phyloP scores from a whole-genome alignment of 2,888 invertebrate genomes.

The Portevinia maculata region DNA sequence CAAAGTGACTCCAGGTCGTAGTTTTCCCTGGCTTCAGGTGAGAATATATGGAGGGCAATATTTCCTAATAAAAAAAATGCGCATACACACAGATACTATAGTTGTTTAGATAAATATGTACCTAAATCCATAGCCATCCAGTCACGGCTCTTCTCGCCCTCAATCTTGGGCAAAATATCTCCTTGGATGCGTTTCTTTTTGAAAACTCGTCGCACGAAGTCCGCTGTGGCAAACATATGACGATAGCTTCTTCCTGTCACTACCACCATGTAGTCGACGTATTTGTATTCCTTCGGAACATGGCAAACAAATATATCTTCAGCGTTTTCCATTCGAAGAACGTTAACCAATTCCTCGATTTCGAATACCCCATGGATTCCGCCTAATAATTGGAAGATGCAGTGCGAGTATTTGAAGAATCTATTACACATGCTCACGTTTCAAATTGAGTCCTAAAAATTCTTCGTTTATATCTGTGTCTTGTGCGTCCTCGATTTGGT shows the following conservation, averaged over 20 bases:
- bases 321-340: conserved; percentile 90
- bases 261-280: conserved; percentile 93
- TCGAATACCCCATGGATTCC: conserved; percentile 94
- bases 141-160: conserved; percentile 89
- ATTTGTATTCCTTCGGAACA: conserved; percentile 89
- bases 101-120: conserved; percentile 78
- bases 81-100: not conserved
- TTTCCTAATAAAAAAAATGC: no score
- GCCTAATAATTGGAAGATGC: conserved; percentile 84
- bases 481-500: conserved; percentile 77
- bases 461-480: conserved; percentile 81
- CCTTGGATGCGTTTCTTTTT: conserved; percentile 87
- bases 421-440: conserved; percentile 84
- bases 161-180: conserved; percentile 89
- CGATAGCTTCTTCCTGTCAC: conserved; percentile 89
- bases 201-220: conserved; percentile 89
- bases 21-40: conserved; percentile 86
- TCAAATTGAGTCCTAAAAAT: conserved; percentile 84
- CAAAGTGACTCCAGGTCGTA: conserved; percentile 97
- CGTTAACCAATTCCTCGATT: conserved; percentile 91
- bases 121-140: conserved; percentile 97
- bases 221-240: conserved; percentile 89
- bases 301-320: conserved; percentile 91
- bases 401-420: no score
- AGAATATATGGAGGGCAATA: conserved; percentile 95